Conservation (phyloP, 2,797 vertebrate species). For the Neostethus bicornis region DNA sequence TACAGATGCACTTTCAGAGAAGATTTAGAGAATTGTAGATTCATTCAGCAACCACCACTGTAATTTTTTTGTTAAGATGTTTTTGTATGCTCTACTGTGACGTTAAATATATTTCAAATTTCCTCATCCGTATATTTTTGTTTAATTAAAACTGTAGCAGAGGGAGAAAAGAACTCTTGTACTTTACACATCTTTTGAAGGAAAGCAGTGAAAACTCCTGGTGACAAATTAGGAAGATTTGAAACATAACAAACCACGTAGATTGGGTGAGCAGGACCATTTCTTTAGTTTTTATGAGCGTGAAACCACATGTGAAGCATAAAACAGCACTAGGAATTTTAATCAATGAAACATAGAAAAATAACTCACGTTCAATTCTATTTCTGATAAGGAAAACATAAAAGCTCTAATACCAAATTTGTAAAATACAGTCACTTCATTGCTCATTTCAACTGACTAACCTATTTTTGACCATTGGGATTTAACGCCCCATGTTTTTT, state of each 20-base stretch:
- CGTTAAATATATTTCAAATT: background rate
- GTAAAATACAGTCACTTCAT: too few species aligned
- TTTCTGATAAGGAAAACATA: too few species aligned
- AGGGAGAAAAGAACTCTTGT: slow-evolving; percentile 3
- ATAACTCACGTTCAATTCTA: too few species aligned
- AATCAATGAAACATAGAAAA: too few species aligned
- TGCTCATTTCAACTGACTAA: too few species aligned
- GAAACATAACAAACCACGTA: too few species aligned
- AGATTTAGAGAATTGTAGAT: slow-evolving; percentile 4
- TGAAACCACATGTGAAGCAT: background rate
- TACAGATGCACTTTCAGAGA: slow-evolving; percentile 17
- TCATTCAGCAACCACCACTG: background rate
- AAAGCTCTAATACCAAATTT: too few species aligned
- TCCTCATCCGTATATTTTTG: slow-evolving; percentile 1
- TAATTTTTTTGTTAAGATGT: background rate
- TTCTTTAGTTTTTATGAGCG: background rate
- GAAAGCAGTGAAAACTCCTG: slow-evolving; percentile 3
- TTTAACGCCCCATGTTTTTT: too few species aligned
- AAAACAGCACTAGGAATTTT: slow-evolving; percentile 3
- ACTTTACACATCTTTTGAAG: slow-evolving; percentile 4
- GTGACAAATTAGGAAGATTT: slow-evolving; percentile 9
- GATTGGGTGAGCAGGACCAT: too few species aligned
- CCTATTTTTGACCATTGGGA: too few species aligned
- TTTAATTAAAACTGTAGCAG: background rate
- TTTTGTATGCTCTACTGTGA: slow-evolving; percentile 1